Percentiles rank a stretch among this genome's conserved stretches.
Evolutionary conservation across 2,797 vertebrate species (phyloP).

Genomic region (Pseudochirops cupreus): DNA sequence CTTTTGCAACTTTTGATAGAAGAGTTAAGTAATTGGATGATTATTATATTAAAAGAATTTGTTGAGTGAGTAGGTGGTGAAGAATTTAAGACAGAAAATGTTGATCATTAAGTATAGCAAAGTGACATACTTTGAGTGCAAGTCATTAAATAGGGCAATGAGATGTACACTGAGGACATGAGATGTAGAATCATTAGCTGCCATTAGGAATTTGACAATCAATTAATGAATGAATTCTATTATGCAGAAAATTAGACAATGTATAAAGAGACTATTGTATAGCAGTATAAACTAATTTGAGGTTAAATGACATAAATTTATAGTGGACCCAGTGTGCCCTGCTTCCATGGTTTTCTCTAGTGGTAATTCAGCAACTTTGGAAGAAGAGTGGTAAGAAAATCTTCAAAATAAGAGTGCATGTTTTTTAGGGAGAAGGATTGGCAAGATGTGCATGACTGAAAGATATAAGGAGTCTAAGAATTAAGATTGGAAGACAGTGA

Average conservation of each 20-base stretch:
- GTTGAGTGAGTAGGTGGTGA: background rate
- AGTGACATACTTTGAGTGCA: background rate
- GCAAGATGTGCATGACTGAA: background rate
- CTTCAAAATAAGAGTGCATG: background rate
- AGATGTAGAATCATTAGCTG: background rate
- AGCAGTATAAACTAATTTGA: background rate
- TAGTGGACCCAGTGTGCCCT: background rate
- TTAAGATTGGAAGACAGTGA: background rate
- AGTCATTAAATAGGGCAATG: background rate
- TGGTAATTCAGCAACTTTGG: background rate
- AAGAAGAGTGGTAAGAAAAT: background rate
- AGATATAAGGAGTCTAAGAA: background rate
- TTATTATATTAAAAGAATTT: background rate
- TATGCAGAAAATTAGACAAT: background rate
- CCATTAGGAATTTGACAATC: background rate
- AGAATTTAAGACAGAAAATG: background rate
- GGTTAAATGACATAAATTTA: background rate
- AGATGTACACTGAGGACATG: background rate
- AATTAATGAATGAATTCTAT: background rate
- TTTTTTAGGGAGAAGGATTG: background rate
- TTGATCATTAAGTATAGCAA: background rate
- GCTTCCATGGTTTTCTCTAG: background rate
- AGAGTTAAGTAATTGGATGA: background rate
- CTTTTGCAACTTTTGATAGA: background rate
- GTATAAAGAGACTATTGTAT: background rate